Base-by-base conservation (phyloP, 2,113 vertebrate genomes). In the Glareola pratincola region DNA sequence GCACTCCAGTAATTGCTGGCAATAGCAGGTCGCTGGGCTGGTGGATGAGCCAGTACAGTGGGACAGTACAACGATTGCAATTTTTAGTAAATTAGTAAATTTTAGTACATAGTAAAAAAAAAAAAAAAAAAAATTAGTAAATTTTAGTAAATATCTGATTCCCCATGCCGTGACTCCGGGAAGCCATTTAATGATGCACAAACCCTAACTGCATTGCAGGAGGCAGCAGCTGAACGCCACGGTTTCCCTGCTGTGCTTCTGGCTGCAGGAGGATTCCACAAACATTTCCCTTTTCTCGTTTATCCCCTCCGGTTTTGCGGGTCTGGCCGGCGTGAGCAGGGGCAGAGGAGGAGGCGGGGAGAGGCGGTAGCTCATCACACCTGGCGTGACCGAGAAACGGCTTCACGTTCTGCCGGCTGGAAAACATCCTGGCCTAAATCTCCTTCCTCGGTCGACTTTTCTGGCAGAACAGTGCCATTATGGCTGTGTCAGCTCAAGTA, bases 211-310 rank as follows among this genome's bases (percentile, higher is more conserved):
- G 8, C 3, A 0, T 9, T 6, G 37, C 30, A 62, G 77, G 50
- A 85, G 60, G 2, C 10, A 63, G 74, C 0, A 0, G 53, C 47
- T 43, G 30, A 85, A 81, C 3, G 0, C 27, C 43, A 4, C 6
- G 4, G 3, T 67, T 73, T 56, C 66, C 56, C 34, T 37, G 37
- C 51, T 62, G 48, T 36, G 24, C n/a, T 62, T 45, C 53, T 54
- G 41, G 2, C 30, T 43, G 22, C 27, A 45, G 7, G 69, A 12
- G 20, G 47, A 47, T 57, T 96, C 57, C 45, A 36, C 63, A 27
- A 64, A 14, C 17, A 16, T 50, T 69, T 54, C 14, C 56, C 8
- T 10, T 26, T 92, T 57, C 34, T 32, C 0, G 0, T 14, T 75
- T 41, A 30, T 34, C 26, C 39, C 26, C 26, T 37, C 16, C 14